Evolutionary conservation across 2,888 invertebrate species (phyloP), one percentile per base, ranked within the genome.

Genomic region (Diarsia brunnea): DNA sequence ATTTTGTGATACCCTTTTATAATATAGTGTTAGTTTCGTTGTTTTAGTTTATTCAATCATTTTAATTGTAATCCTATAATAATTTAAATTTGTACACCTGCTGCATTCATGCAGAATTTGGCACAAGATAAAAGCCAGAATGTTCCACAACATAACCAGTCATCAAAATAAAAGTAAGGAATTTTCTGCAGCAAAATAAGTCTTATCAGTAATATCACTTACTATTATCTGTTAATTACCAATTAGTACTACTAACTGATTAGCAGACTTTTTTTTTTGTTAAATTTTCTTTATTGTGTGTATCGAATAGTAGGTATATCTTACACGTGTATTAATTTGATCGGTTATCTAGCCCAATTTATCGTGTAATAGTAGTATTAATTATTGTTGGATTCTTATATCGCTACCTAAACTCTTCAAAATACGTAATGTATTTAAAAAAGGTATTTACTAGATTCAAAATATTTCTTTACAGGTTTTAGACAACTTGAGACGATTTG

Each of bases 241-340:
- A 77, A 77, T 64, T 49, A 69, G 31, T 64, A 12, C 24, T 64
- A 24, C 8, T 19, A 10, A 51, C 55, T n/a, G 43, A 66, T 60
- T 21, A 45, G 0, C 4, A 38, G 4, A 14, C 16, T 1, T 51
- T 21, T 24, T 7, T 45, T 16, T 27, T 45, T 67, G 16, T 31
- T 10, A 12, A 24, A 51, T 53, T 53, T 61, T 47, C 51, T 27
- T 65, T 47, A 19, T n/a, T 43, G 3, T 5, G n/a, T 38, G 38
- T 16, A 76, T 69, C 12, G 12, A 75, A 58, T 2, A 12, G 21
- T 21, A 64, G 21, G 21, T 38, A 53, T 38, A 58, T 69, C 7
- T 51, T 45, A 24, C 11, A 21, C 7, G 7, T 11, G 58, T 19
- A 27, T 51, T 68, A 31, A n/a, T 51, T 76, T 49, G 31, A 68